Conservation (phyloP, 1,140 invertebrate genomes). For the Drosophila truncata region DNA sequence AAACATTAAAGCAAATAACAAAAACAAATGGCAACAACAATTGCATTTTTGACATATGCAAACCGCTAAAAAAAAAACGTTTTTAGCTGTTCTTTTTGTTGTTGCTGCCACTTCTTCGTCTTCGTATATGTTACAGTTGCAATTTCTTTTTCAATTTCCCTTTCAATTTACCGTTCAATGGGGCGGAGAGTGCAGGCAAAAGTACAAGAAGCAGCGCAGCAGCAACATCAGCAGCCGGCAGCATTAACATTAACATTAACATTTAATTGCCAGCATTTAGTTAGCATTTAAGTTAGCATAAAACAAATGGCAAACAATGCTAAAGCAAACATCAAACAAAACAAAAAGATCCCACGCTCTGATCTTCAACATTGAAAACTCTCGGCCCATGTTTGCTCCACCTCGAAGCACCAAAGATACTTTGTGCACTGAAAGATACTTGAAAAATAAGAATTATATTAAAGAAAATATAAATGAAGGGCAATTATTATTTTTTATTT, state of each 20-base stretch:
- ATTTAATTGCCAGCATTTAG: conserved; percentile 81
- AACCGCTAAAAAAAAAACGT: conserved; percentile 30
- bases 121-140: not conserved
- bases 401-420: not conserved
- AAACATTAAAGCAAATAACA: conserved; percentile 66
- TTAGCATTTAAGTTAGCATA: conserved; percentile 79
- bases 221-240: conserved; percentile 21
- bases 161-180: conserved; percentile 69
- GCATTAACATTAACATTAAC: conserved; percentile 80
- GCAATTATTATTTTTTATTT: not conserved
- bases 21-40: conserved; percentile 22
- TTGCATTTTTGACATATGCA: conserved; percentile 60
- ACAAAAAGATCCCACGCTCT: conserved; percentile 29
- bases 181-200: conserved; percentile 62
- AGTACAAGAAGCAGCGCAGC: conserved; percentile 12
- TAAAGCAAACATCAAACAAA: conserved; percentile 24
- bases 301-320: conserved; percentile 66
- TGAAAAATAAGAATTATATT: not conserved
- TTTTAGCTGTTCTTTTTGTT: conserved; percentile 22
- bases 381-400: conserved; percentile 6
- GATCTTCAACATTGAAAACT: conserved; percentile 41
- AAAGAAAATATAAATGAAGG: not conserved
- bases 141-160: conserved; percentile 40
- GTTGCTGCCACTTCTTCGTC: not conserved
- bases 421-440: not conserved